A percentile compares a stretch with the other conserved stretches of the same genome.
Evolutionary conservation across 2,113 vertebrate species (phyloP).

Genomic region (Astatotilapia flaviijosephi): DNA sequence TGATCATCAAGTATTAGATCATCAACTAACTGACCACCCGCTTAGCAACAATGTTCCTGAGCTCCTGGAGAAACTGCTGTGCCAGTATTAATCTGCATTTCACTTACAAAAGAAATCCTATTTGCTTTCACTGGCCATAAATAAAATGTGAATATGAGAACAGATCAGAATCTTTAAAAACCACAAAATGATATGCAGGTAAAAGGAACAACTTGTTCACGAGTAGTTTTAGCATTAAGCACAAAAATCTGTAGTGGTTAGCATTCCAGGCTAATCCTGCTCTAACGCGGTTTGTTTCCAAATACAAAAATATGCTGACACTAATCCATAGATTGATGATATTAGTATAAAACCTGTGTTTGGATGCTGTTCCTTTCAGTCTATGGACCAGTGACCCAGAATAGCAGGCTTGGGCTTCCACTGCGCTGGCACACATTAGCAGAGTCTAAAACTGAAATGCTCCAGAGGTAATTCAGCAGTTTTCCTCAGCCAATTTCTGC

Average conservation of each 20-base stretch:
- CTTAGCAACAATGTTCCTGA: neutral
- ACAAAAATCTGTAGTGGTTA: neutral
- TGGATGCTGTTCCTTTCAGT: neutral
- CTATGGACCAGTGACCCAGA: constrained; percentile 26
- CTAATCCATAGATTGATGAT: constrained; percentile 28
- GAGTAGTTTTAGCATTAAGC: neutral
- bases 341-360: neutral
- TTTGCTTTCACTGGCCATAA: neutral
- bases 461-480: constrained; percentile 24
- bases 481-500: constrained; percentile 33
- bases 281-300: neutral
- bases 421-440: constrained; percentile 1
- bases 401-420: constrained; percentile 1
- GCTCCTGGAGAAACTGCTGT: neutral
- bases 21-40: constrained; percentile 34
- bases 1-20: neutral
- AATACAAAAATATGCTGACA: neutral
- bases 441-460: constrained; percentile 2
- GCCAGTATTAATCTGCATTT: neutral
- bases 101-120: neutral
- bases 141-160: neutral
- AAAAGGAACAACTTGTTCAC: neutral
- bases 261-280: neutral
- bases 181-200: neutral
- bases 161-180: neutral